Conservation (phyloP, 2,797 vertebrate species). For the Sciaenops ocellatus region DNA sequence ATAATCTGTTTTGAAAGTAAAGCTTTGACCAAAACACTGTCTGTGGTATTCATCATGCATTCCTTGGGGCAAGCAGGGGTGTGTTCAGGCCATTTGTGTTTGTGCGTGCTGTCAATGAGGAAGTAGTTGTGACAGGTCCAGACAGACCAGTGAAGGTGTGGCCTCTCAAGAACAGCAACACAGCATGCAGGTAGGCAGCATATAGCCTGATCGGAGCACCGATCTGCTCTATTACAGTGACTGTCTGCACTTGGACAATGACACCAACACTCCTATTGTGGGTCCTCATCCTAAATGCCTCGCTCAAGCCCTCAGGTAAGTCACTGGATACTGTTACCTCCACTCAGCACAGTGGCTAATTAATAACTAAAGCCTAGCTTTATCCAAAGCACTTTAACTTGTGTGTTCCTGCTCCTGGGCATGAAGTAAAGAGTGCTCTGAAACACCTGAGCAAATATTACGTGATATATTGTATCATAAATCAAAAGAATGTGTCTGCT, state of each 20-base stretch:
- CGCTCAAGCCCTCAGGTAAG: constrained; percentile 78
- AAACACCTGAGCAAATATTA: background rate
- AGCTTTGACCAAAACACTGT: background rate
- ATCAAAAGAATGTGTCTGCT: background rate
- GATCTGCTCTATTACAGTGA: constrained; percentile 55
- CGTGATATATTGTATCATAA: background rate
- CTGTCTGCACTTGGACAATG: constrained; percentile 74
- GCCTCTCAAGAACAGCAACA: constrained; percentile 26
- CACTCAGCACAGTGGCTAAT: constrained; percentile 49
- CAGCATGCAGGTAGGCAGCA: constrained; percentile 51
- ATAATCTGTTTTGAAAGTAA: background rate
- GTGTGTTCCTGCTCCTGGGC: background rate
- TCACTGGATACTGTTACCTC: constrained; percentile 63
- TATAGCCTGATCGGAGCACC: constrained; percentile 45
- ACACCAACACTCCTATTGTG: constrained; percentile 67
- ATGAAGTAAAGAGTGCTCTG: background rate
- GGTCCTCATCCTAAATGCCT: constrained; percentile 73
- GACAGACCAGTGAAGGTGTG: constrained; percentile 64
- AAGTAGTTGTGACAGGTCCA: constrained; percentile 57
- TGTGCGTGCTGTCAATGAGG: constrained; percentile 44
- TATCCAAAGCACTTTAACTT: background rate
- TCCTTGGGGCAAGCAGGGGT: constrained; percentile 41
- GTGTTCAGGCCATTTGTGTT: constrained; percentile 55
- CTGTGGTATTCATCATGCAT: constrained; percentile 52
- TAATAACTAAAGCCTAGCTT: constrained; percentile 69